Conservation (phyloP, 2,113 vertebrate species). For the Eurystomus gularis region DNA sequence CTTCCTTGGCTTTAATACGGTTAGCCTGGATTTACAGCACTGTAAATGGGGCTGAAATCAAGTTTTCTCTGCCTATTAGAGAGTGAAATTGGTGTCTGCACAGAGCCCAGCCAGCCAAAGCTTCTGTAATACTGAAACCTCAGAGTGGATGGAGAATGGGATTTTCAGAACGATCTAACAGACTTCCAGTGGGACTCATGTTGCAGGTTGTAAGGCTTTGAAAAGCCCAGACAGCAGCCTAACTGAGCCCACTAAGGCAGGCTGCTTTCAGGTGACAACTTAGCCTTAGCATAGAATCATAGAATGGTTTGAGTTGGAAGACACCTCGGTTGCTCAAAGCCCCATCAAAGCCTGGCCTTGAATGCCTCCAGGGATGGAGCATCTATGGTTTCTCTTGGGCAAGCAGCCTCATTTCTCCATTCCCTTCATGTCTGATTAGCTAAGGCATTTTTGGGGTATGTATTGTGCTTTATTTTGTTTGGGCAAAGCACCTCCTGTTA, state of each 20-base stretch:
- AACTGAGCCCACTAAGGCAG: neutral
- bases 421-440: neutral
- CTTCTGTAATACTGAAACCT: neutral
- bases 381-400: neutral
- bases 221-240: neutral
- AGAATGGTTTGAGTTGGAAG: too few relatives aligned
- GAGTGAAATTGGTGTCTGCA: neutral
- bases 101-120: neutral
- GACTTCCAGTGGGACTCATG: neutral
- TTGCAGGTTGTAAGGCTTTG: neutral
- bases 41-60: neutral
- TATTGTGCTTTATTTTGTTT: neutral
- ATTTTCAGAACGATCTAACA: neutral
- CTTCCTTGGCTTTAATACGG: neutral
- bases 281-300: neutral
- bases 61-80: neutral
- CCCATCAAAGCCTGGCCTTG: too few relatives aligned
- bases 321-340: too few relatives aligned
- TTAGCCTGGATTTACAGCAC: conserved; percentile 17
- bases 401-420: neutral
- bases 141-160: neutral
- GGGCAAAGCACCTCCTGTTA: neutral
- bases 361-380: too few relatives aligned
- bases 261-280: neutral
- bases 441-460: neutral